Percentiles rank a stretch among this genome's conserved stretches.
These are phyloP conservation scores for Tyrannus savana DNA, from an alignment of 2,113 vertebrate genomes.

Conservation along the genomic window DNA sequence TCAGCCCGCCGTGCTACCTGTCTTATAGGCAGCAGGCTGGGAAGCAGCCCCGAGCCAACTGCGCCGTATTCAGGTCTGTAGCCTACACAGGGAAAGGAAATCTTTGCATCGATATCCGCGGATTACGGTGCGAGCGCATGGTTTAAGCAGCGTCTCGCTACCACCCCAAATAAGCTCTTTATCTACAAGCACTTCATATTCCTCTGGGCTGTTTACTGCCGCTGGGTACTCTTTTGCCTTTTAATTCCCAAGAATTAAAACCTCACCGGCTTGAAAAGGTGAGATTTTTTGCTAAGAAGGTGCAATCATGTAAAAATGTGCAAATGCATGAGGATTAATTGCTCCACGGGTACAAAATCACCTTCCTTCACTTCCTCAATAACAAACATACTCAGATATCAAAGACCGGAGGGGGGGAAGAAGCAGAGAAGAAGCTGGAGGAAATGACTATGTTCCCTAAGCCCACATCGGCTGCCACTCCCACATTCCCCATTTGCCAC, in stretches of 20 bases:
- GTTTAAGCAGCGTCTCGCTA: neutral
- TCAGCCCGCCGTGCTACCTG: neutral
- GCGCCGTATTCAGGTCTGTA: neutral
- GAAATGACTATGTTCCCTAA: neutral
- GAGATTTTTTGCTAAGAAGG: neutral
- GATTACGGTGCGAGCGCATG: neutral
- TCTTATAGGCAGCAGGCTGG: neutral
- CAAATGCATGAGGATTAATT: neutral
- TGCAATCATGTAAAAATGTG: neutral
- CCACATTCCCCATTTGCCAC: constrained; percentile 44
- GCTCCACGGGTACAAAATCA: neutral
- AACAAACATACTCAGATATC: neutral
- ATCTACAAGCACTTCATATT: neutral
- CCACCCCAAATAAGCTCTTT: neutral
- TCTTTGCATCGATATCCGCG: neutral
- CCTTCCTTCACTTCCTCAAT: neutral
- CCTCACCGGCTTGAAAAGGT: neutral
- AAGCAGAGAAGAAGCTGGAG: neutral
- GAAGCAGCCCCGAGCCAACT: neutral
- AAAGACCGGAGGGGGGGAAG: neutral
- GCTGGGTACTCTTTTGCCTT: neutral
- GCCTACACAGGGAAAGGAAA: neutral
- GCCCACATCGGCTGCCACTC: neutral
- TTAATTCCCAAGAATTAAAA: neutral
- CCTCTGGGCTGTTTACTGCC: neutral